A percentile compares a stretch with the other conserved stretches of the same genome.
These are phyloP conservation scores for Carettochelys insculpta DNA, from an alignment of 2,113 vertebrate genomes.

Conservation along the genomic window DNA sequence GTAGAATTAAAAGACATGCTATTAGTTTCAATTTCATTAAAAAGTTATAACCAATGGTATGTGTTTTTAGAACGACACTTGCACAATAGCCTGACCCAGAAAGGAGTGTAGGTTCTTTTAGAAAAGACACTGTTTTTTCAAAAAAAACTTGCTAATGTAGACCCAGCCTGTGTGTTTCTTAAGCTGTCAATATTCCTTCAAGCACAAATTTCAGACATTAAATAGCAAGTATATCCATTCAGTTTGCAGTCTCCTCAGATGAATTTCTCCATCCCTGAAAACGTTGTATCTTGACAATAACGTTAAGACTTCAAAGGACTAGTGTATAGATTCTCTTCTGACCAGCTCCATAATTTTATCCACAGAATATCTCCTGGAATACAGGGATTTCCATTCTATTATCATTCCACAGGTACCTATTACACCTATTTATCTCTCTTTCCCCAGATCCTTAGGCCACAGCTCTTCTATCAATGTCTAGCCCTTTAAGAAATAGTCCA, in stretches of 20 bases:
- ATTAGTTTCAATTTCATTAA: not conserved
- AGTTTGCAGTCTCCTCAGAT: not conserved
- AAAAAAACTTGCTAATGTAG: no score
- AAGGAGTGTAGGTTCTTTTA: no score
- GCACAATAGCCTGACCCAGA: not conserved
- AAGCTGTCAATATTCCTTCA: not conserved
- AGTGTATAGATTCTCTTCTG: not conserved
- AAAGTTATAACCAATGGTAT: not conserved
- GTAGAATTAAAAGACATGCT: not conserved
- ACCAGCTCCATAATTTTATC: not conserved
- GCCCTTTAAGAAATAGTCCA: not conserved
- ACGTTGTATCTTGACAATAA: rapidly evolving
- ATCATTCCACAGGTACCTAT: no score
- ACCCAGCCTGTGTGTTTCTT: no score
- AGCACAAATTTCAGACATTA: not conserved
- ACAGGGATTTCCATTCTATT: not conserved
- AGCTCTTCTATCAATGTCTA: not conserved
- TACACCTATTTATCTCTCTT: not conserved
- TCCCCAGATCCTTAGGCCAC: not conserved
- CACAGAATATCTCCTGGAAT: not conserved
- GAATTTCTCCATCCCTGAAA: not conserved
- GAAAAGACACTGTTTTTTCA: no score
- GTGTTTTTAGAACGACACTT: not conserved
- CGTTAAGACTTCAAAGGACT: not conserved
- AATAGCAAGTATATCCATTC: no score